Conservation (phyloP, 2,113 vertebrate genomes). For the Tachysurus fulvidraco region DNA sequence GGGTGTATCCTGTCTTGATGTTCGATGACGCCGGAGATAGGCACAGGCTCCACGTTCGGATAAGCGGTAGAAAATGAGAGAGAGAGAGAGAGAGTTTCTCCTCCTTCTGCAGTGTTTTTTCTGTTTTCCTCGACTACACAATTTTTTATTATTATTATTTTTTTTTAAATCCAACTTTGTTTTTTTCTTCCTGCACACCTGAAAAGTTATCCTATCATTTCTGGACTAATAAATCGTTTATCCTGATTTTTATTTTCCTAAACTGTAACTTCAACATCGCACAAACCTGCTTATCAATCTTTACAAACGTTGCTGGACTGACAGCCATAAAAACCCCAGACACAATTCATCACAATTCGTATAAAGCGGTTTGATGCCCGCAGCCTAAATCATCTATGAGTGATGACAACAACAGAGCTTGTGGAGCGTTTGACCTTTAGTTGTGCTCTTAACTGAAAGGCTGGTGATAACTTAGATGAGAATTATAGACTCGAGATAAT, state of each 20-base stretch:
- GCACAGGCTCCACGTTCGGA: too few species aligned
- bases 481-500: neutral
- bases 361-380: neutral
- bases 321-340: neutral
- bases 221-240: neutral
- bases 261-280: neutral
- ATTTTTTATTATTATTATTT: too few species aligned
- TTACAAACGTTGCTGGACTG: neutral
- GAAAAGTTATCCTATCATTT: neutral
- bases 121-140: too few species aligned
- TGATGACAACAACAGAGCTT: neutral
- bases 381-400: neutral
- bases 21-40: too few species aligned
- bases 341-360: neutral
- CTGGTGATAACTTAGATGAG: neutral
- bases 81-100: too few species aligned
- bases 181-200: neutral
- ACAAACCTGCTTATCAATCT: neutral
- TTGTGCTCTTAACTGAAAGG: neutral
- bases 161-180: too few species aligned
- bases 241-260: neutral
- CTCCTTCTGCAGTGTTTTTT: too few species aligned
- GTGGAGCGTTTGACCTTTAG: neutral
- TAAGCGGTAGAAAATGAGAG: too few species aligned
- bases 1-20: too few species aligned